phyloP scores from a whole-genome alignment of 2,113 vertebrate genomes.

The Trematomus loennbergii region DNA sequence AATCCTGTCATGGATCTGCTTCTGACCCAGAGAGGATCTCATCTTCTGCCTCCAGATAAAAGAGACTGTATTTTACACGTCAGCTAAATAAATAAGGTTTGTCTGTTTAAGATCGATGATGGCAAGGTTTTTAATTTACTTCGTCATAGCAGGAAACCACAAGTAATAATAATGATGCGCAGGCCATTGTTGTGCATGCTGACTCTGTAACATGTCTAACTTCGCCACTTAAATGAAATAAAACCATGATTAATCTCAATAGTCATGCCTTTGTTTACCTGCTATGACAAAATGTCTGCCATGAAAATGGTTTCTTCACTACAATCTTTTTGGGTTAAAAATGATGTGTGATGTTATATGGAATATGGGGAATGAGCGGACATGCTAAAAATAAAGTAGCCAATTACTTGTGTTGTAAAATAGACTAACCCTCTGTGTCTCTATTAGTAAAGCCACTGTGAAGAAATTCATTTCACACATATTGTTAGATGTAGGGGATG shows the following conservation, averaged over 20 bases:
- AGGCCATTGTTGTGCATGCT: not conserved
- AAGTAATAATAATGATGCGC: not conserved
- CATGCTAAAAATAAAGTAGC: not conserved
- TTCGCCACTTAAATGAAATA: not conserved
- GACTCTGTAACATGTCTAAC: not conserved
- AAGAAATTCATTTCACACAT: slow-evolving; percentile 28
- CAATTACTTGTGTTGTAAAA: not conserved
- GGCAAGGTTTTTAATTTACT: slow-evolving; percentile 3
- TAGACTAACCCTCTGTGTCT: not conserved
- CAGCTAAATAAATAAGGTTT: not conserved
- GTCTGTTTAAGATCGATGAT: not conserved
- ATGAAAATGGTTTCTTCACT: not conserved
- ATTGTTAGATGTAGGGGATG: slow-evolving; percentile 23
- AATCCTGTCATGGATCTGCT: not conserved
- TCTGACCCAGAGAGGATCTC: not conserved
- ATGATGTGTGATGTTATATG: not conserved
- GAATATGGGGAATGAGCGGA: not conserved
- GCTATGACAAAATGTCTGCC: slow-evolving; percentile 3
- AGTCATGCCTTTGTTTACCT: slow-evolving; percentile 1
- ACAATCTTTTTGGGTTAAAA: not conserved
- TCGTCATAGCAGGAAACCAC: not conserved
- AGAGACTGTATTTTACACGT: not conserved
- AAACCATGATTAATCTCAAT: not conserved
- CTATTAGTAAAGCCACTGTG: slow-evolving; percentile 9
- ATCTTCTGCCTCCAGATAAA: not conserved